Evolutionary conservation across 1,140 invertebrate species (phyloP), one percentile per base, ranked within the genome.

Genomic region (Tribolium castaneum): DNA sequence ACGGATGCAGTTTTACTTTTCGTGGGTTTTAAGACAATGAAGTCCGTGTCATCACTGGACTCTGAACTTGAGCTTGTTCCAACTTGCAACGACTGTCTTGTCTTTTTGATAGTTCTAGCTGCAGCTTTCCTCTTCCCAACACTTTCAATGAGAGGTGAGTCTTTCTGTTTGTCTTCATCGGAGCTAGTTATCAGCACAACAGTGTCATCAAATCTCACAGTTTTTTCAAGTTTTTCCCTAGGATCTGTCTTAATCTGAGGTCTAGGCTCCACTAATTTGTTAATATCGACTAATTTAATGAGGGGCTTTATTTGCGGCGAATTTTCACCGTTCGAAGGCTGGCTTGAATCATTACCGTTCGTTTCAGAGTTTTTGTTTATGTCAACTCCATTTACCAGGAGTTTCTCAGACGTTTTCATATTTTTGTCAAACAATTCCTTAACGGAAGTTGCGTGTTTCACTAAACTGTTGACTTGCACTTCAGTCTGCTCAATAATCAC

Each of bases 281-380:
- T 83, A 16, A 84, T 82, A 71, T 84, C 83, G 14, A 84, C 82
- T 7, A 83, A 76, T 77, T 83, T 83, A 49, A 84, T 84, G 1
- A 16, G n/a, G 0, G 71, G 71, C 13, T 73, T 30, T 54, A 51
- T 66, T 66, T 34, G 3, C 25, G 25, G 25, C 6, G 3, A 13
- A 13, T 34, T 35, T 35, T 66, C 25, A 14, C 39, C n/a, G 7
- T 9, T 10, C 3, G 7, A 3, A n/a, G 9, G n/a, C 39, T 3
- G 2, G n/a, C 39, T 45, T n/a, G 7, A 45, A 45, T 45, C 39
- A 45, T 10, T 39, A 39, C 34, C 39, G 0, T 45, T 45, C 39
- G 7, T 7, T 14, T 52, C 16, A 2, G 16, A 14, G 51, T 52
- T 19, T 52, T 52, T 52, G 10, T 66, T 66, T 5, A 12, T 22